Conservation (phyloP, 2,113 vertebrate species). For the Paramormyrops kingsleyae region DNA sequence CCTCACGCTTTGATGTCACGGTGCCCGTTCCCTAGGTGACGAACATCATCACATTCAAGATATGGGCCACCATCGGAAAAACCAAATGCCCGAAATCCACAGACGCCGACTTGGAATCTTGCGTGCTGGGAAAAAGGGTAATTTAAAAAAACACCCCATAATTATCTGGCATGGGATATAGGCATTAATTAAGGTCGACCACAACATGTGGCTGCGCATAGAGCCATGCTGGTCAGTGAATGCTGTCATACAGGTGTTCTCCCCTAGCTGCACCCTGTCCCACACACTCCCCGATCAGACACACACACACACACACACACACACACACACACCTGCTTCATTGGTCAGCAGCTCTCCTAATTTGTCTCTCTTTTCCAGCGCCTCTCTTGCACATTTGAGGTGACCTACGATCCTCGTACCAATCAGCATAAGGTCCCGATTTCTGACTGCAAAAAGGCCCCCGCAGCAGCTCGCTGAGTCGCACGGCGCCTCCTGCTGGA, state of each 20-base stretch:
- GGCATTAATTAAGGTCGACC: background rate
- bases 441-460: constrained; percentile 25
- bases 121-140: constrained; percentile 36
- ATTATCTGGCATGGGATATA: background rate
- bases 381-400: constrained; percentile 43
- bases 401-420: constrained; percentile 34
- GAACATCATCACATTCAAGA: constrained; percentile 31
- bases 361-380: constrained; percentile 33
- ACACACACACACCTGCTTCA: background rate
- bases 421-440: constrained; percentile 10
- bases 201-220: background rate
- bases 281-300: background rate
- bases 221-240: background rate
- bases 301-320: background rate
- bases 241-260: background rate
- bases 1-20: background rate
- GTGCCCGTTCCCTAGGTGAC: constrained; percentile 31
- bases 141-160: background rate
- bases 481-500: background rate
- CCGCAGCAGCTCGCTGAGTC: background rate
- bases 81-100: constrained; percentile 39
- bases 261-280: background rate
- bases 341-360: background rate
- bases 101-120: constrained; percentile 21
- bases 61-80: constrained; percentile 31